Conservation (phyloP, 37 sponge, comb jelly and placozoan genomes). For the Hormiphora californensis region DNA sequence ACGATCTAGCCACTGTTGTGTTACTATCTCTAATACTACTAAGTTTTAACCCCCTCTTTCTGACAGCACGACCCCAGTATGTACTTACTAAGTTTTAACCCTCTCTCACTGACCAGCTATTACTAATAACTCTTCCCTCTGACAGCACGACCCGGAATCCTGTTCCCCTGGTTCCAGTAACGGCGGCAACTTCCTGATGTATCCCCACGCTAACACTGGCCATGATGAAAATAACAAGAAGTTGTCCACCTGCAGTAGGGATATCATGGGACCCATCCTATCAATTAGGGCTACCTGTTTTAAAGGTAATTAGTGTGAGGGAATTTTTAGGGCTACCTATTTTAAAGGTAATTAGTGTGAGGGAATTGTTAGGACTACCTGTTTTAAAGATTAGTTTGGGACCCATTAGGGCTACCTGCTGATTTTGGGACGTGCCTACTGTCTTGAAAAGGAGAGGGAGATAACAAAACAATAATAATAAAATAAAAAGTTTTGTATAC, state of each 20-base stretch:
- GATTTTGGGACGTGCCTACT: too few species aligned
- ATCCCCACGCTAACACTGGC: conserved; percentile 54
- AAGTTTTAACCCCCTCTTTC: too few species aligned
- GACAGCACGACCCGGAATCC: conserved; percentile 21
- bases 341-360: neutral
- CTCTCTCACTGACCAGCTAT: neutral
- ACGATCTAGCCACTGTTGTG: too few species aligned
- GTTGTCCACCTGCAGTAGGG: conserved; percentile 1
- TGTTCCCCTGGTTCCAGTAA: conserved; percentile 16
- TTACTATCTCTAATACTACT: too few species aligned
- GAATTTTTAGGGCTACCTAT: conserved; percentile 20
- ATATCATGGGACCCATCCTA: conserved; percentile 45
- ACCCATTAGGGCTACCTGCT: too few species aligned
- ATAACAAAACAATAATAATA: too few species aligned
- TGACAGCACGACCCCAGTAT: too few species aligned
- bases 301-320: neutral
- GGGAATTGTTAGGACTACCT: conserved; percentile 18
- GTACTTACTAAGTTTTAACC: too few species aligned
- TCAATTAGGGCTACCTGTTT: conserved; percentile 40
- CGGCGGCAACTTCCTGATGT: conserved; percentile 55
- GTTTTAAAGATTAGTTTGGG: conserved; percentile 37
- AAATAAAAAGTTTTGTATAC: too few species aligned
- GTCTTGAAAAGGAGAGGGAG: too few species aligned
- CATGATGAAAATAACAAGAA: conserved; percentile 34
- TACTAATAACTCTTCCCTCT: neutral